Base-by-base conservation (phyloP, 2,888 invertebrate genomes). In the Polyommatus iphigenia region DNA sequence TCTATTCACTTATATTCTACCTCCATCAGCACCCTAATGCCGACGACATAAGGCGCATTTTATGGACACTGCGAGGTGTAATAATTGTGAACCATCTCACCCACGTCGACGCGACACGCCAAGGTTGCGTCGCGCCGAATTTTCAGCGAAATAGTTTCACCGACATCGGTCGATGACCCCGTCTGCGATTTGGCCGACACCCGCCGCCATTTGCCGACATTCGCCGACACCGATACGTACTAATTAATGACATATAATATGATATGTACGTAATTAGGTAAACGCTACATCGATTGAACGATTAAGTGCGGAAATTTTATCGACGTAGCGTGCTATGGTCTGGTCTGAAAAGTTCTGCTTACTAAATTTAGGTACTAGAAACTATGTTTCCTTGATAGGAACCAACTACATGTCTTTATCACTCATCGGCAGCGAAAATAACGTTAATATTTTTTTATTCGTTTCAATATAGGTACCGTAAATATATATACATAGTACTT, bases 71-170 rank as follows among this genome's bases (percentile, higher is more conserved):
- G 1, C 54, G 18, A 54, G 54, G 54, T 54, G 18, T 18, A 18
- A 18, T 54, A 54, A 18, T 5, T 54, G 54, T 54, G 54, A 54
- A 54, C 18, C 4, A 18, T 89, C 89, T 88, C 92, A 90, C 93
- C 93, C 91, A 91, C 91, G 92, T 89, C 92, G 91, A 89, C 90
- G 91, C 92, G 93, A 91, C 92, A 91, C 90, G 89, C 88, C 93
- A 93, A 93, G 93, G 93, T 91, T 92, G 92, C 87, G 90, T 84
- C 89, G 87, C 87, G 89, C 83, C 89, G 88, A 92, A 90, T 92
- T 93, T 93, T 93, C 93, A 93, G 93, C 90, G 90, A 92, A 93
- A 93, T 92, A 92, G 91, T 93, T 91, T 91, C 90, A 90, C 88
- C 86, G 88, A 85, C 71, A 32, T 71, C 77, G 54, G 72, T 72